A percentile compares a stretch with the other conserved stretches of the same genome.
Evolutionary conservation across 2,113 vertebrate genomes (phyloP).

Genomic region (Eublepharis macularius): DNA sequence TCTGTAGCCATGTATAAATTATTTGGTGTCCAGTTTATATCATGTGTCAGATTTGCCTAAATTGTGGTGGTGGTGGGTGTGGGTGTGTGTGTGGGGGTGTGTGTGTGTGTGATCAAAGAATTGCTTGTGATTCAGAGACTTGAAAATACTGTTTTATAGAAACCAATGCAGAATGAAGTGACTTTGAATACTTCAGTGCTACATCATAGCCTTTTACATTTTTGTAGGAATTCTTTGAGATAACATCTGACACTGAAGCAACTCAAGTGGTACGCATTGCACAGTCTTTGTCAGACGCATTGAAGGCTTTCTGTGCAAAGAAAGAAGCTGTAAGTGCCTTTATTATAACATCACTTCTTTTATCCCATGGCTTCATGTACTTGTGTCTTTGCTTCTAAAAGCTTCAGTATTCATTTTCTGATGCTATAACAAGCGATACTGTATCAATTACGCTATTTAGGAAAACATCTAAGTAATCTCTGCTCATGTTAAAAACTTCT

Average conservation of each 20-base stretch:
- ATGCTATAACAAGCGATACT: neutral
- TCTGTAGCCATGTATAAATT: too few species aligned
- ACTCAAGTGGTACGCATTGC: conserved; percentile 52
- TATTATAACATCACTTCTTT: neutral
- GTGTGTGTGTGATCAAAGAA: too few species aligned
- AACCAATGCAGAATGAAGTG: neutral
- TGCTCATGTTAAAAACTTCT: neutral
- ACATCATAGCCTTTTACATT: neutral
- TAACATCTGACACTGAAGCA: conserved; percentile 62
- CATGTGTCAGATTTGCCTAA: too few species aligned
- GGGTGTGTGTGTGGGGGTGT: too few species aligned
- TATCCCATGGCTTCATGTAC: neutral
- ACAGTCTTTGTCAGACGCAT: conserved; percentile 54
- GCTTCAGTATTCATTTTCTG: neutral
- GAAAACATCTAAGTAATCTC: neutral
- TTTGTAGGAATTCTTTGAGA: conserved; percentile 52
- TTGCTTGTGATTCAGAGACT: too few species aligned
- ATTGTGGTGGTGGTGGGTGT: too few species aligned
- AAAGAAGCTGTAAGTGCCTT: conserved; percentile 56
- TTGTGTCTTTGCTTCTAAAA: neutral
- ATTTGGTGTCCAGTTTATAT: too few species aligned
- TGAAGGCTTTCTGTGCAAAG: conserved; percentile 65
- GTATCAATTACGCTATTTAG: neutral
- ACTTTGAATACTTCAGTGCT: neutral
- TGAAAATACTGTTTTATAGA: neutral